phyloP scores from a whole-genome alignment of 2,113 vertebrate genomes.

The Apteryx mantelli region DNA sequence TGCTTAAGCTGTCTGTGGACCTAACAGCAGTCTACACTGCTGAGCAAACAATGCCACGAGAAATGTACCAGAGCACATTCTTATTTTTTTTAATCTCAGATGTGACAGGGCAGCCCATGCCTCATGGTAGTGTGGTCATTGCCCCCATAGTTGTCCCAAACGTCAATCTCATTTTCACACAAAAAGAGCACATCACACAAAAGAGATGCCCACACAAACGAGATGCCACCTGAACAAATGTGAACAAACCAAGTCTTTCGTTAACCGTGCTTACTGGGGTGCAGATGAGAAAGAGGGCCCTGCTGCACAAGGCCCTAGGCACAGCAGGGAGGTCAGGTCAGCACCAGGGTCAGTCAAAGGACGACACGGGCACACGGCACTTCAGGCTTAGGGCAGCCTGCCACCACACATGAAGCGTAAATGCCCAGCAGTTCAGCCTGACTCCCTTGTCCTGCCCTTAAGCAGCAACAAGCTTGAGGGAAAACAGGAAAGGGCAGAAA shows the following conservation, averaged over 20 bases:
- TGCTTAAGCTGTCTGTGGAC: neutral
- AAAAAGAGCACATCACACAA: neutral
- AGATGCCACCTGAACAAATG: neutral
- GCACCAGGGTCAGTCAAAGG: neutral
- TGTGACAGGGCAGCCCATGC: neutral
- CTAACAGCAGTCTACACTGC: accelerated
- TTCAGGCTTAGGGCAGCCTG: neutral
- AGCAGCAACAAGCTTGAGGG: neutral
- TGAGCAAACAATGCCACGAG: neutral
- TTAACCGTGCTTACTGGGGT: accelerated
- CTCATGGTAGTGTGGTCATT: accelerated
- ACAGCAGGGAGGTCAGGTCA: neutral
- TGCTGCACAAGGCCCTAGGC: too few relatives aligned
- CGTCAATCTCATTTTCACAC: neutral
- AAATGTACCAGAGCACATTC: neutral
- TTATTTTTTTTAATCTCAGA: neutral
- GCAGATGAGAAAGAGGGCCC: neutral
- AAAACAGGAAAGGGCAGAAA: neutral
- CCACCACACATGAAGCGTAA: accelerated
- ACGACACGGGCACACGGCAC: accelerated
- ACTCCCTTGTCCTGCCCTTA: neutral
- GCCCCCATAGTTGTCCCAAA: neutral
- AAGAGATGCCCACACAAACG: too few relatives aligned
- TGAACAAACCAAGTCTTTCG: accelerated
- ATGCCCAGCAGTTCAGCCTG: neutral